Conservation (phyloP, 2,797 vertebrate genomes). For the Pangasius sanitwongsei region DNA sequence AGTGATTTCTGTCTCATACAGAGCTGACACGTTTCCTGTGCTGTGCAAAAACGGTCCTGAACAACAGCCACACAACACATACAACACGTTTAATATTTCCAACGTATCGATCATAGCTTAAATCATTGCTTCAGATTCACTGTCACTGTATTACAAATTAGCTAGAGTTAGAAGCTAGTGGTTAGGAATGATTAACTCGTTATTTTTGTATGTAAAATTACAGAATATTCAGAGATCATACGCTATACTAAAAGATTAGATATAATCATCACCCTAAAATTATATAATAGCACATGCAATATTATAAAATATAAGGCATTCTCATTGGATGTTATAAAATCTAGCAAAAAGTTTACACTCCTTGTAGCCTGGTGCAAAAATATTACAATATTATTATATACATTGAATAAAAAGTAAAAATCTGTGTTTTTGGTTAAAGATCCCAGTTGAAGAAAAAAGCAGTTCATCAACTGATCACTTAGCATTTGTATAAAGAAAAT, state of each 20-base stretch:
- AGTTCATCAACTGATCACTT: no score
- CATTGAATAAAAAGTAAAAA: no score
- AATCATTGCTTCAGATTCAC: not conserved
- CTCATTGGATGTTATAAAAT: not conserved
- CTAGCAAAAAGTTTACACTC: not conserved
- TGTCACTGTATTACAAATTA: not conserved
- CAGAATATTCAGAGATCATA: not conserved
- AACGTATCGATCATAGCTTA: not conserved
- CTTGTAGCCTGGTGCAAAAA: no score
- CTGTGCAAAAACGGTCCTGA: constrained; percentile 66
- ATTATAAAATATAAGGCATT: not conserved
- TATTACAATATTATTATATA: no score
- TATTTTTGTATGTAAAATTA: not conserved
- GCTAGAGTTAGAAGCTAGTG: not conserved
- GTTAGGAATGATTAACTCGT: not conserved
- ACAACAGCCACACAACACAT: not conserved
- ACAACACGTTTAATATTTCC: not conserved
- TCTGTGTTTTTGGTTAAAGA: no score
- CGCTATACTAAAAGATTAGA: not conserved
- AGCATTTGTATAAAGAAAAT: no score
- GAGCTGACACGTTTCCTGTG: constrained; percentile 69
- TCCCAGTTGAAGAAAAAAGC: no score
- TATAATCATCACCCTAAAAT: not conserved
- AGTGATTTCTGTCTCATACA: constrained; percentile 72
- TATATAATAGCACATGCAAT: not conserved